Evolutionary conservation across 2,113 vertebrate species (phyloP).

Genomic region (Sturnira hondurensis): DNA sequence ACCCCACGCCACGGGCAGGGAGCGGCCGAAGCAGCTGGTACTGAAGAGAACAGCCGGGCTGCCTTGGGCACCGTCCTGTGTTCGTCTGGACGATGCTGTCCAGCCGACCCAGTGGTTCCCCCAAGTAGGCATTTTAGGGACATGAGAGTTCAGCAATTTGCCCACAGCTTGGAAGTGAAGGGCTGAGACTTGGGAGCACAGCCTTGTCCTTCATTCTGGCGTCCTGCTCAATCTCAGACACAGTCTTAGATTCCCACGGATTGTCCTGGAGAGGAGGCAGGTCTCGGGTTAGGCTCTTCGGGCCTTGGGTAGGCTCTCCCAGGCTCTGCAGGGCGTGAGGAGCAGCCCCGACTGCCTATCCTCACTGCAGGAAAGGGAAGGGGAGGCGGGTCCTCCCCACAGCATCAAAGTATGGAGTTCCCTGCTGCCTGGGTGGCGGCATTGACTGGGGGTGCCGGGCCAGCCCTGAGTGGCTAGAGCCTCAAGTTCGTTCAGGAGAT

Average conservation of each 20-base stretch:
- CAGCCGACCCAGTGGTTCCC: too few relatives aligned
- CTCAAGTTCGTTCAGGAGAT: not conserved
- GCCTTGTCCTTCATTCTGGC: accelerated
- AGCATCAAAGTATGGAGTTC: not conserved
- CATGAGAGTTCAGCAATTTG: accelerated
- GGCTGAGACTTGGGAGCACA: not conserved
- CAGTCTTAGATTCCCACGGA: not conserved
- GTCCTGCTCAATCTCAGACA: accelerated
- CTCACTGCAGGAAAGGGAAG: not conserved
- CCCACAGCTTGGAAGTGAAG: too few relatives aligned
- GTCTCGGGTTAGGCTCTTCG: not conserved
- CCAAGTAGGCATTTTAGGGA: not conserved
- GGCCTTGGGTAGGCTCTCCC: not conserved
- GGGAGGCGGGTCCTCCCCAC: not conserved
- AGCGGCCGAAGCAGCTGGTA: not conserved
- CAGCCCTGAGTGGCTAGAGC: accelerated
- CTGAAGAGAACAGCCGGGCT: not conserved
- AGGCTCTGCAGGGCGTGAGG: not conserved
- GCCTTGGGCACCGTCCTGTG: accelerated
- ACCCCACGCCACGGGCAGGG: accelerated
- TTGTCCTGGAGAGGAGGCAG: not conserved
- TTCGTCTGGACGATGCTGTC: not conserved
- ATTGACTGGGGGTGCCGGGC: not conserved
- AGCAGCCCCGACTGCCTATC: too few relatives aligned
- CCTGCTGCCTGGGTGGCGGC: not conserved